Evolutionary conservation across 2,113 vertebrate genomes (phyloP).

Genomic region (Fulica atra): DNA sequence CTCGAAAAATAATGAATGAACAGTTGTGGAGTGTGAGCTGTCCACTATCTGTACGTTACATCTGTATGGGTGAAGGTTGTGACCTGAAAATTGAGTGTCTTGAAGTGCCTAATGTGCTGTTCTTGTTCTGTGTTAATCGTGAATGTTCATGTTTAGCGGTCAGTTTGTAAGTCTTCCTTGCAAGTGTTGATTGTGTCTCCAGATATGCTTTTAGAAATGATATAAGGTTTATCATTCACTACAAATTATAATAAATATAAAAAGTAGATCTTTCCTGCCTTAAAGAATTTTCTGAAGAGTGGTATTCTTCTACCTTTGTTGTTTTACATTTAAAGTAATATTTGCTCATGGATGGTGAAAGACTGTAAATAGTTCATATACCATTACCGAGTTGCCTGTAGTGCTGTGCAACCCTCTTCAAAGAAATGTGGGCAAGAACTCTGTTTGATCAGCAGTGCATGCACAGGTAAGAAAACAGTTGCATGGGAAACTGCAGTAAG

Average conservation of each 20-base stretch:
- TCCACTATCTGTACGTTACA: neutral
- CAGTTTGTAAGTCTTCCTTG: neutral
- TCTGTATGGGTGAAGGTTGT: neutral
- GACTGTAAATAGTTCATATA: neutral
- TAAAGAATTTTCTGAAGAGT: neutral
- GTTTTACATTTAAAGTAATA: neutral
- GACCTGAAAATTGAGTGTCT: neutral
- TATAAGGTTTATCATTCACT: neutral
- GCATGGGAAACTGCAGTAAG: neutral
- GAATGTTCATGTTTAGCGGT: neutral
- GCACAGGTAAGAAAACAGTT: conserved; percentile 34
- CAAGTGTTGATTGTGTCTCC: fast-evolving
- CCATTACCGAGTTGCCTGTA: neutral
- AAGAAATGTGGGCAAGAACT: neutral
- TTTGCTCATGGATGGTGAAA: neutral
- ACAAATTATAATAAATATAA: neutral
- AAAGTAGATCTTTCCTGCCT: neutral
- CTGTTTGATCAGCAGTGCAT: conserved; percentile 26
- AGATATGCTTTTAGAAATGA: neutral
- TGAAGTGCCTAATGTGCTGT: neutral
- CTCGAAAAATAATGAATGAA: neutral
- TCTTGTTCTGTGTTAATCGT: neutral
- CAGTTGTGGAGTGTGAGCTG: neutral
- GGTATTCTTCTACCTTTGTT: neutral
- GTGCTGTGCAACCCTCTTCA: neutral